These are phyloP conservation scores for Iguana delicatissima DNA, from an alignment of 2,797 vertebrate genomes.

Conservation along the genomic window DNA sequence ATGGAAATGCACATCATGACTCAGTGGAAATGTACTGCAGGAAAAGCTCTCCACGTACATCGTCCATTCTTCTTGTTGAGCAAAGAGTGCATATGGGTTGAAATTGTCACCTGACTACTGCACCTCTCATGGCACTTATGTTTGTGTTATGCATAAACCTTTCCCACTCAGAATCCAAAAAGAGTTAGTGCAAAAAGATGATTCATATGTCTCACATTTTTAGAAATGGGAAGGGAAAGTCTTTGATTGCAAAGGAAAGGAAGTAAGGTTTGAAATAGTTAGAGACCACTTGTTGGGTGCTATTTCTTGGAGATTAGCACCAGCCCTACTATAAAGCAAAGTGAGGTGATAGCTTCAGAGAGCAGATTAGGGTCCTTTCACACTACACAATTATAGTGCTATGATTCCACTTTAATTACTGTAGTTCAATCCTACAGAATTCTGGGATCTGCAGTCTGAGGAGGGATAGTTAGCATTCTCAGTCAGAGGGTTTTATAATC, in stretches of 20 bases:
- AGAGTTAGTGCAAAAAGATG: constrained; percentile 44
- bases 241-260: not conserved
- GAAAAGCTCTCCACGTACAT: not conserved
- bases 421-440: no score
- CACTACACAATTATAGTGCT: no score
- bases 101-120: not conserved
- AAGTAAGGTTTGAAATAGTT: no score
- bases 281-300: no score
- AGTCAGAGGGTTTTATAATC: no score
- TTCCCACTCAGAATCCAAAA: not conserved
- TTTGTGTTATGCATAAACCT: not conserved
- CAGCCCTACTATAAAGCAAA: no score
- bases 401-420: no score
- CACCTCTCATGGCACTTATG: not conserved
- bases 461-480: no score
- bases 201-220: not conserved
- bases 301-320: no score
- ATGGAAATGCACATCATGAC: constrained; percentile 41
- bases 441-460: no score
- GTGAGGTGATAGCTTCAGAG: no score
- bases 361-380: no score
- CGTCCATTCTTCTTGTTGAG: constrained; percentile 25
- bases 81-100: not conserved
- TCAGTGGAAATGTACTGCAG: constrained; percentile 43
- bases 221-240: not conserved